These are phyloP conservation scores for Argya squamiceps DNA, from an alignment of 2,797 vertebrate species.

Conservation along the genomic window DNA sequence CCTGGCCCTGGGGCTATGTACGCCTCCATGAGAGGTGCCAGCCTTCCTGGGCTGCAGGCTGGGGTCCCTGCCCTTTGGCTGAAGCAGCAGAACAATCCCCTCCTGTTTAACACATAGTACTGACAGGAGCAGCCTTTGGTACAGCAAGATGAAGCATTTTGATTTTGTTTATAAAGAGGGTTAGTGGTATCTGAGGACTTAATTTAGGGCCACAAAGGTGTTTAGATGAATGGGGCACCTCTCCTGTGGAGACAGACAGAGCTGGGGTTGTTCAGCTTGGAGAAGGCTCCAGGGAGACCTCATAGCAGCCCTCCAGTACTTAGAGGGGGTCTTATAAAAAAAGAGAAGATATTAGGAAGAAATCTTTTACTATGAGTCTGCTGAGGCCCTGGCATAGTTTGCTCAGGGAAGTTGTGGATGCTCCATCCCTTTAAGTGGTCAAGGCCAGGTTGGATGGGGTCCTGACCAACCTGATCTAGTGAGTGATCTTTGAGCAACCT, in stretches of 20 bases:
- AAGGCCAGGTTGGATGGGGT: neutral
- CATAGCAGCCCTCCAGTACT: neutral
- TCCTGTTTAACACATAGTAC: accelerated
- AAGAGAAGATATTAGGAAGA: neutral
- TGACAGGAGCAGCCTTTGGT: neutral
- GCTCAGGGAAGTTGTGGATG: neutral
- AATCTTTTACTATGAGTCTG: neutral
- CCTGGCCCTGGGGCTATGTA: too few relatives aligned
- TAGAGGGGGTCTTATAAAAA: neutral
- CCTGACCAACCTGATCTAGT: neutral
- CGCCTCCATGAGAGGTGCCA: neutral
- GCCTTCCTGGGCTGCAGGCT: neutral
- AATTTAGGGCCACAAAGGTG: neutral
- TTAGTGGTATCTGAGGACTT: neutral
- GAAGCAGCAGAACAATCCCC: neutral
- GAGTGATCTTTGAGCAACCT: neutral
- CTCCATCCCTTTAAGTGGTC: neutral
- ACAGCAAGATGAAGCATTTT: accelerated
- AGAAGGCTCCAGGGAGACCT: neutral
- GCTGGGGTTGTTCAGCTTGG: neutral
- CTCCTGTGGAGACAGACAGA: neutral
- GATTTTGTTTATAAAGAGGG: neutral
- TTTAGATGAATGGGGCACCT: neutral
- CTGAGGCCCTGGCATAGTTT: neutral
- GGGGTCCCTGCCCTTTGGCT: neutral